Conservation (phyloP, 2,797 vertebrate species). For the Micrastur ruficollis region DNA sequence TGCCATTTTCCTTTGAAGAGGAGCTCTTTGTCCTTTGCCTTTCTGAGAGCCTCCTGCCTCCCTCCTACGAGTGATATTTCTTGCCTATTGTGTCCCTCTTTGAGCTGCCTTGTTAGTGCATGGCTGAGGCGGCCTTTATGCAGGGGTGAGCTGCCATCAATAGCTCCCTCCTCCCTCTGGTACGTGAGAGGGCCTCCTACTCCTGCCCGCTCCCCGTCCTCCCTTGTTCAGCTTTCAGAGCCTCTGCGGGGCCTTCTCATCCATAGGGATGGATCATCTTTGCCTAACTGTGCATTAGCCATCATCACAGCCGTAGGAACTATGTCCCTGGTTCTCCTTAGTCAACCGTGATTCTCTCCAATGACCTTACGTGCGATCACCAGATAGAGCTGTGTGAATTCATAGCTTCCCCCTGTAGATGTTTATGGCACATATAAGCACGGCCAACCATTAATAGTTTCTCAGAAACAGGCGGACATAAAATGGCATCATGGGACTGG, state of each 20-base stretch:
- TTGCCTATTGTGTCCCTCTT: neutral
- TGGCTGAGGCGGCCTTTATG: neutral
- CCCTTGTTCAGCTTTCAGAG: neutral
- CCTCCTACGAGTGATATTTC: fast-evolving
- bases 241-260: neutral
- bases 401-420: fast-evolving
- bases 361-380: fast-evolving
- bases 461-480: neutral
- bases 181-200: fast-evolving
- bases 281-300: neutral
- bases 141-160: neutral
- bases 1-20: slow-evolving; percentile 19
- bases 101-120: neutral
- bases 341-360: neutral
- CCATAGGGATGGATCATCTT: neutral
- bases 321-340: neutral
- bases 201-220: neutral
- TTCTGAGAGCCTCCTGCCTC: neutral
- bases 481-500: neutral
- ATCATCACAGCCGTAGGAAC: fast-evolving
- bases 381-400: fast-evolving
- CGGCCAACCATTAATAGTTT: neutral
- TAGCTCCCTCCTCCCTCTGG: neutral
- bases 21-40: slow-evolving; percentile 25
- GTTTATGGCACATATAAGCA: neutral